These are phyloP conservation scores for Paralichthys olivaceus DNA, from an alignment of 2,113 vertebrate species.

Conservation along the genomic window DNA sequence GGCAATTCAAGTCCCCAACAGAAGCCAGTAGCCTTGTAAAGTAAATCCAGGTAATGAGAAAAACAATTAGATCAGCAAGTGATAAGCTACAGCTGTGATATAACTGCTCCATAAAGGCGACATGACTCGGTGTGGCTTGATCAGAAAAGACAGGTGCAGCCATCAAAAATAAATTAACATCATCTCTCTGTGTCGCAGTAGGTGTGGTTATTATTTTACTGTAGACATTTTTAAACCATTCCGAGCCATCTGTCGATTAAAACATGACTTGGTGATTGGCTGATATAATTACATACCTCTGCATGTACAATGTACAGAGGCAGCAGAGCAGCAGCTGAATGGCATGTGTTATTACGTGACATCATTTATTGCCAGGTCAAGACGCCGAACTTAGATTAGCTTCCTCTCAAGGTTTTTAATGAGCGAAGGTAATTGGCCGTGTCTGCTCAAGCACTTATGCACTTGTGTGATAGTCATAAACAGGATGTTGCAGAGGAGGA, in stretches of 20 bases:
- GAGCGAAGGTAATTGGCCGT: conserved; percentile 56
- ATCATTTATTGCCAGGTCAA: conserved; percentile 50
- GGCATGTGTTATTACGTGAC: conserved; percentile 24
- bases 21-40: background rate
- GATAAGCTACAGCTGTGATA: conserved; percentile 10
- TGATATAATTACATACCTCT: conserved; percentile 28
- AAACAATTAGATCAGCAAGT: background rate
- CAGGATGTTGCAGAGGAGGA: background rate
- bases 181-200: conserved; percentile 1
- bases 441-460: conserved; percentile 28
- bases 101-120: background rate
- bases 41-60: background rate
- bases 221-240: conserved; percentile 8
- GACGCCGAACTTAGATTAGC: conserved; percentile 44
- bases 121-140: background rate
- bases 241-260: conserved; percentile 22
- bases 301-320: background rate
- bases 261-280: background rate
- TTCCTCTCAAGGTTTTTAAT: conserved; percentile 45
- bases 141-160: background rate
- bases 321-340: conserved; percentile 13
- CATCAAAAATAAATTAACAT: conserved; percentile 20
- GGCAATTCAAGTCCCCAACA: conserved; percentile 2
- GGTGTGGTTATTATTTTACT: conserved; percentile 22
- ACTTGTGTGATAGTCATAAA: conserved; percentile 36